These are phyloP conservation scores for Phyllostomus discolor DNA, from an alignment of 2,113 vertebrate species.

Conservation along the genomic window DNA sequence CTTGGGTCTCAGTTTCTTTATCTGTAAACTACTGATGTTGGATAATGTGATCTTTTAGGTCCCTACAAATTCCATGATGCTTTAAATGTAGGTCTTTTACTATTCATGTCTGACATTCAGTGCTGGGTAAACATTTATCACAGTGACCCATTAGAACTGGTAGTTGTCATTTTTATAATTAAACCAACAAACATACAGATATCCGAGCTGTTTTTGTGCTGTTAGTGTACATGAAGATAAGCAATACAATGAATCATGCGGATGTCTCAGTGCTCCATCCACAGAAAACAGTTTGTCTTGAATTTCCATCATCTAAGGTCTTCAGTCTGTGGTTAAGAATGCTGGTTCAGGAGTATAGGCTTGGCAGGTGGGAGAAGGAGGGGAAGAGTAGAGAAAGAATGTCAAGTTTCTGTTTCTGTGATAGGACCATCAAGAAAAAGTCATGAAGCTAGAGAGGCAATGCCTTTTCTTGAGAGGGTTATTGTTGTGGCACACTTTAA, in stretches of 20 bases:
- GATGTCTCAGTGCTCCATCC: not conserved
- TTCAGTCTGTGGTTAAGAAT: not conserved
- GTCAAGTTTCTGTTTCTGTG: not conserved
- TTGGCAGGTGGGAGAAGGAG: not conserved
- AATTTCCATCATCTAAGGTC: not conserved
- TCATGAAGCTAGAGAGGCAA: not conserved
- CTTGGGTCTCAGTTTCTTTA: not conserved
- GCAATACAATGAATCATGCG: not conserved
- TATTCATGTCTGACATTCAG: not conserved
- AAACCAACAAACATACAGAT: not conserved
- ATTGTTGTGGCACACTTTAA: not conserved
- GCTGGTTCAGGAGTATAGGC: not conserved
- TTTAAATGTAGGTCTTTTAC: not conserved
- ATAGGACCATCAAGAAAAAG: not conserved
- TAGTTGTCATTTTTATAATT: slow-evolving; percentile 4
- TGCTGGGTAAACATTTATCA: not conserved
- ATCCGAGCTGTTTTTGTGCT: not conserved
- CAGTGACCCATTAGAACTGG: not conserved
- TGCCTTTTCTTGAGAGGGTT: not conserved
- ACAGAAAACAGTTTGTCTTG: slow-evolving; percentile 20
- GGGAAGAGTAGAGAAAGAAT: not conserved
- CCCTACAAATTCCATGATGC: not conserved
- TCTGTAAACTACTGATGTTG: not conserved
- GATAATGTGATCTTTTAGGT: not conserved
- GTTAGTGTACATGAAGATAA: not conserved